Evolutionary conservation across 2,888 invertebrate genomes (phyloP).

Genomic region (Cephus pulcher): DNA sequence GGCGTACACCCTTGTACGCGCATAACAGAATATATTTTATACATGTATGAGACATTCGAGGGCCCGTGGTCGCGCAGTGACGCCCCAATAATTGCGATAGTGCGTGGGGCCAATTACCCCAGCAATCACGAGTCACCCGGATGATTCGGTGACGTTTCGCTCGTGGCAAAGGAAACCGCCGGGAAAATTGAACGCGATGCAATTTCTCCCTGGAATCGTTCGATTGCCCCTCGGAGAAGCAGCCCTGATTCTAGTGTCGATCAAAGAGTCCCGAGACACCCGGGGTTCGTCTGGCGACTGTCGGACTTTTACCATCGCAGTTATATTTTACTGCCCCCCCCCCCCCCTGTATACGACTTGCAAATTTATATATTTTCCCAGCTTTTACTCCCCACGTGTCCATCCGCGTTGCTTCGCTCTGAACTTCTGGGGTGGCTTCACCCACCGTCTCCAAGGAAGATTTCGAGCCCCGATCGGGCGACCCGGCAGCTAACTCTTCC

Average conservation of each 20-base stretch:
- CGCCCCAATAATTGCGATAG: conserved; percentile 31
- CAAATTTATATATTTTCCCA: conserved; percentile 2
- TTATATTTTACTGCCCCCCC: neutral
- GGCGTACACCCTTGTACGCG: neutral
- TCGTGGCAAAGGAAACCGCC: conserved; percentile 3
- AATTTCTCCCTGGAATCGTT: neutral
- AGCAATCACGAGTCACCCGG: conserved; percentile 34
- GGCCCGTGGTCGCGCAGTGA: conserved; percentile 13
- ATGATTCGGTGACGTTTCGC: conserved; percentile 32
- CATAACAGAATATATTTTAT: neutral
- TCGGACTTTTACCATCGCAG: neutral
- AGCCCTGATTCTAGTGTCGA: neutral
- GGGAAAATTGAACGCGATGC: neutral
- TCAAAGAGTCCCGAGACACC: neutral
- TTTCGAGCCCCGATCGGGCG: neutral
- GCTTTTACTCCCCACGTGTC: neutral
- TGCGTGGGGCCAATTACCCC: conserved; percentile 36
- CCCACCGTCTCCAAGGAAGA: conserved; percentile 14
- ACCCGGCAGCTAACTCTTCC: conserved; percentile 11
- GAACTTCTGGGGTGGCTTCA: neutral
- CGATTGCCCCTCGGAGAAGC: neutral
- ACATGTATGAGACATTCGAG: neutral
- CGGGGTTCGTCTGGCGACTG: no score
- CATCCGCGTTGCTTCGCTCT: no score
- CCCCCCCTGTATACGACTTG: neutral